Evolutionary conservation across 2,797 vertebrate genomes (phyloP).

Genomic region (Odontamblyopus rebecca): DNA sequence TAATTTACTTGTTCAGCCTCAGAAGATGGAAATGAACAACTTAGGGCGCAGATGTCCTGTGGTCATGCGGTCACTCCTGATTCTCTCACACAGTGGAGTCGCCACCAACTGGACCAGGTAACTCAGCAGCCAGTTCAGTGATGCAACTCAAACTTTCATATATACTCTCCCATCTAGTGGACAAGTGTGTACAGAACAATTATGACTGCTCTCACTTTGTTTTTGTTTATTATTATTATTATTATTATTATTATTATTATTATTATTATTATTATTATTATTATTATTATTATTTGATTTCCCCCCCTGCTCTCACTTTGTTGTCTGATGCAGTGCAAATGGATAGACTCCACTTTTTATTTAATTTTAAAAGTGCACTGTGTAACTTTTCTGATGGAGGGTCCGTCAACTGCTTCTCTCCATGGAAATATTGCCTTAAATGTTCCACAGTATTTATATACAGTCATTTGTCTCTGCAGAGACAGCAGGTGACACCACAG

Average conservation of each 20-base stretch:
- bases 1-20: conserved; percentile 17
- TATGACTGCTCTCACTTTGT: too few relatives aligned
- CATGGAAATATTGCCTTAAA: too few relatives aligned
- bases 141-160: background rate
- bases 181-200: background rate
- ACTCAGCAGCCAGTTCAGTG: background rate
- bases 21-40: conserved; percentile 45
- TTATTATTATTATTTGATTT: too few relatives aligned
- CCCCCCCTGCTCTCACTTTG: background rate
- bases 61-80: conserved; percentile 71
- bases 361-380: background rate
- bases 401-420: too few relatives aligned
- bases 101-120: conserved; percentile 61
- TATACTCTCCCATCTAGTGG: conserved; percentile 1
- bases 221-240: too few relatives aligned
- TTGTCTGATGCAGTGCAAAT: background rate
- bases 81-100: conserved; percentile 61
- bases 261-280: too few relatives aligned
- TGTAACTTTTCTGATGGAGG: too few relatives aligned
- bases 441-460: too few relatives aligned
- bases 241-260: too few relatives aligned
- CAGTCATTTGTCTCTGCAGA: too few relatives aligned
- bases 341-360: background rate
- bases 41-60: conserved; percentile 70
- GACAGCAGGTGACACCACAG: too few relatives aligned